Conservation (phyloP, 2,888 invertebrate genomes). For the Caenorhabditis zanzibari region DNA sequence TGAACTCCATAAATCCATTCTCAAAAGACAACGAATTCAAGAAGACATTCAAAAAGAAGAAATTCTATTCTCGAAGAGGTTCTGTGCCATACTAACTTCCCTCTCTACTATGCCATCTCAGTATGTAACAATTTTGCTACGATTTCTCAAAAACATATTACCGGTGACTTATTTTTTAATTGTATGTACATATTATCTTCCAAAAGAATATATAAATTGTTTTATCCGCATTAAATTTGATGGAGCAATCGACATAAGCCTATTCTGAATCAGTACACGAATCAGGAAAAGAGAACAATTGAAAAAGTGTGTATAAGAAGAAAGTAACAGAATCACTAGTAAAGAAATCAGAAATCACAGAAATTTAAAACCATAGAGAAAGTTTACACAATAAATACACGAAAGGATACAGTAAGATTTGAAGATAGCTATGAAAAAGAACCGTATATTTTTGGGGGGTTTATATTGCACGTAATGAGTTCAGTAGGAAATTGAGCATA, state of each 20-base stretch:
- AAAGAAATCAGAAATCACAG: constrained; percentile 47
- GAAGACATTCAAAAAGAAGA: constrained; percentile 61
- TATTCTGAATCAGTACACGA: neutral
- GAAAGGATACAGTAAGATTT: neutral
- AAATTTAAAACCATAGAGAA: constrained; percentile 14
- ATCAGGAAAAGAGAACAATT: constrained; percentile 1
- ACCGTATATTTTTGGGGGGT: constrained; percentile 44
- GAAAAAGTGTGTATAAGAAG: constrained; percentile 4
- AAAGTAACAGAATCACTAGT: constrained; percentile 40
- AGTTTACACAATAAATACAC: constrained; percentile 36
- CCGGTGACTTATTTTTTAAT: constrained; percentile 32
- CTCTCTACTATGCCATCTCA: constrained; percentile 14
- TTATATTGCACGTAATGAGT: constrained; percentile 43
- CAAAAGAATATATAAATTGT: neutral
- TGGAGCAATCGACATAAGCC: constrained; percentile 8
- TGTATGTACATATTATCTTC: constrained; percentile 23
- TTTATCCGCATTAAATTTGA: neutral
- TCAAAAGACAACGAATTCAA: constrained; percentile 65
- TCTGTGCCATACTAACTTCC: constrained; percentile 55
- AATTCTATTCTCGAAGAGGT: constrained; percentile 53
- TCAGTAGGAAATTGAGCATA: constrained; percentile 28
- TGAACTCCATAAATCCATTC: constrained; percentile 62
- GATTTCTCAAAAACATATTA: constrained; percentile 53
- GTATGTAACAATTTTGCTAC: constrained; percentile 44
- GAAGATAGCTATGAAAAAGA: constrained; percentile 15